Base-by-base conservation (phyloP, 2,113 vertebrate species). In the Vidua macroura region DNA sequence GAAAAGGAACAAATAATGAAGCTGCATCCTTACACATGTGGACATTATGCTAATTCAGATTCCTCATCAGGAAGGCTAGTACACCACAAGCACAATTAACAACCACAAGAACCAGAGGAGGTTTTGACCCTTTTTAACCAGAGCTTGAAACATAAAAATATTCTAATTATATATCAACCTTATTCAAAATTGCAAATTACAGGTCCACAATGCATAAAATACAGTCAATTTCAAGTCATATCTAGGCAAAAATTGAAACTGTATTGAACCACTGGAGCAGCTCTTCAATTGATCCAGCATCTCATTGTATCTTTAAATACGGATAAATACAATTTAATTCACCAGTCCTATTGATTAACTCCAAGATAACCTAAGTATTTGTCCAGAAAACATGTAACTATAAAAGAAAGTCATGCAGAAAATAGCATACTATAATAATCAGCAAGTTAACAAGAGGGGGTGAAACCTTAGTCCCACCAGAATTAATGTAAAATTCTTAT, bases 81-180 rank as follows among this genome's bases (percentile, higher is more conserved):
- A 94, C 27, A 78, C 72, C 90, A 90, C 91, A 96, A 94, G 88
- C 79, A 94, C 69, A 97, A 93, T 95, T 96, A 97, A 92, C 14
- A 41, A 41, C 64, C 86, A 95, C 85, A 94, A 92, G 62, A 93
- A 82, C 48, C 73, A 93, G 66, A 83, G 39, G 13, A 86, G 76
- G 76, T 93, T 94, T 91, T 4, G 33, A 95, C 85, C 94, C 83
- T 97, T 93, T 95, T 86, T 91, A 96, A 91, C 37, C 80, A 91
- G 69, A 79, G 82, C 88, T 84, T 91, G 79, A 95, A 95, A 95
- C 79, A 95, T 86, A 90, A 94, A 96, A 96, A 82, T 84, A 55
- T 79, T 86, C 90, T 94, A 93, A 96, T 97, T 95, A 96, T 78
- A 49, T 28, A 93, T 31, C 66, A 96, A 70, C 51, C 66, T 88